Evolutionary conservation across 1,140 invertebrate genomes (phyloP), one percentile per base, ranked within the genome.

Genomic region (Eumaeus atala): DNA sequence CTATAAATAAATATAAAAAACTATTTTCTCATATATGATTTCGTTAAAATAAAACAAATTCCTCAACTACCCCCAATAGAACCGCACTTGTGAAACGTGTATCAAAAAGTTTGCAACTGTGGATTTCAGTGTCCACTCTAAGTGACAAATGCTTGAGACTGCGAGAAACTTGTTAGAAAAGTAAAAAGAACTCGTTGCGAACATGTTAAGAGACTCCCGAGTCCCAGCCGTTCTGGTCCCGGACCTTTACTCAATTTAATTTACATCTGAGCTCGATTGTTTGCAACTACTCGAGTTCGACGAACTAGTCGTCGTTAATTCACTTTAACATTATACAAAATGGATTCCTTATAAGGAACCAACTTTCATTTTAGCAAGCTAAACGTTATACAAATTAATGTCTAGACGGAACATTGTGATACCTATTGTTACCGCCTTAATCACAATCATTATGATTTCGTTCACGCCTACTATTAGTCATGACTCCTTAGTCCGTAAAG

Each of bases 191-290:
- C 70, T 78, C 72, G 66, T 76, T 73, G 67, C 44, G 58, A 68
- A 74, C 61, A 74, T 66, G 74, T 75, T 73, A 76, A 72, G 72
- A 61, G 66, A 67, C 62, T 66, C 58, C 61, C 56, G 54, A 51
- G 62, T 54, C 66, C 50, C 54, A n/a, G n/a, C n/a, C n/a, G n/a
- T n/a, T n/a, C n/a, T n/a, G n/a, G n/a, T n/a, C n/a, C 57, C 61
- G 54, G 49, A 60, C 59, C 56, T 37, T 55, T 53, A 74, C 75
- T 76, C 69, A 72, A 84, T 80, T 84, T 76, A 78, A 82, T 84
- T 82, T 82, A 81, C 78, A 84, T 84, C 70, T 67, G 55, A 56
- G 64, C 60, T 63, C 70, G 62, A 79, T 79, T 79, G 75, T 81
- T 75, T 64, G 56, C 62, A 70, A 74, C n/a, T n/a, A n/a, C 60